Conservation (phyloP, 2,113 vertebrate genomes). For the Papio anubis region DNA sequence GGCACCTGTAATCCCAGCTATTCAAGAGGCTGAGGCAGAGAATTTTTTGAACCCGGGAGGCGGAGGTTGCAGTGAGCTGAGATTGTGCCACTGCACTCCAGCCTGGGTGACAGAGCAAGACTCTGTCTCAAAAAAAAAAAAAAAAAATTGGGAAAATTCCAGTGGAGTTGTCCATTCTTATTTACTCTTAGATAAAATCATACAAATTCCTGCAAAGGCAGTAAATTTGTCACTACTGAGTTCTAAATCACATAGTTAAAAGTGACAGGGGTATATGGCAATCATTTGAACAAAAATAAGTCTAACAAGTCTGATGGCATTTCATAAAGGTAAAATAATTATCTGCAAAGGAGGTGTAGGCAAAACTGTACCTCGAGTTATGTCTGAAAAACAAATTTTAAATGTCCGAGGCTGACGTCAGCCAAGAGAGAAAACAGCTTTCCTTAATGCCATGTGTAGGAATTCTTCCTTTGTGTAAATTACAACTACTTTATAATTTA, state of each 20-base stretch:
- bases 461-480: background rate
- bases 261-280: background rate
- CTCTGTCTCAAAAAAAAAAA: too few species aligned
- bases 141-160: slow-evolving; percentile 12
- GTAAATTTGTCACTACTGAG: slow-evolving; percentile 12
- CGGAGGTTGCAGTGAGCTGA: too few species aligned
- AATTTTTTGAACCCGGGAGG: too few species aligned
- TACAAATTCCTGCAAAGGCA: slow-evolving; percentile 32
- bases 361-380: background rate
- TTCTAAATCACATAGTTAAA: slow-evolving; percentile 46
- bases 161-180: slow-evolving; percentile 9
- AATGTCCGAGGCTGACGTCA: slow-evolving; percentile 6
- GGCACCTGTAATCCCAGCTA: too few species aligned
- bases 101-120: too few species aligned
- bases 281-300: slow-evolving; percentile 44
- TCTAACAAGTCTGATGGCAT: background rate
- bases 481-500: slow-evolving; percentile 27
- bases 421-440: slow-evolving; percentile 18
- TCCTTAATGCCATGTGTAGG: background rate
- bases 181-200: background rate
- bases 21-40: too few species aligned
- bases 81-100: too few species aligned
- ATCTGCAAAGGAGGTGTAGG: background rate
- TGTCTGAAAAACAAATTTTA: slow-evolving; percentile 40
- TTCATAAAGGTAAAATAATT: slow-evolving; percentile 51